Percentiles rank a stretch among this genome's conserved stretches.
These are phyloP conservation scores for Siphamia tubifer DNA, from an alignment of 2,113 vertebrate species.

Conservation along the genomic window DNA sequence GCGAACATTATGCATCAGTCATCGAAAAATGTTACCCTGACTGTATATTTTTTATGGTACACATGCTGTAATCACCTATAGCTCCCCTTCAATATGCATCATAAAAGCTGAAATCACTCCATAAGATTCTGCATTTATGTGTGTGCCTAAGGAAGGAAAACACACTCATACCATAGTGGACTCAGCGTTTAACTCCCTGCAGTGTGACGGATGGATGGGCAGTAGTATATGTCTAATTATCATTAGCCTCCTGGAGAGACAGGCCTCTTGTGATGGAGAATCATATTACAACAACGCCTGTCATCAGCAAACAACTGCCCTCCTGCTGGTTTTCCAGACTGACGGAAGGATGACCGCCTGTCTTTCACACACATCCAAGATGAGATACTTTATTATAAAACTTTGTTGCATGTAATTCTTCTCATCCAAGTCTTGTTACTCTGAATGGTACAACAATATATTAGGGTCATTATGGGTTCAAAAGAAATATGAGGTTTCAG, in stretches of 20 bases:
- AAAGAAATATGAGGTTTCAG: too few species aligned
- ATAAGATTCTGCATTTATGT: conserved; percentile 6
- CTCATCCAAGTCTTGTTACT: background rate
- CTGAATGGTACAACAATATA: too few species aligned
- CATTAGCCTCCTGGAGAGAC: conserved; percentile 67
- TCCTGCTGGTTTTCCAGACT: conserved; percentile 43
- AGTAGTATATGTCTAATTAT: conserved; percentile 60
- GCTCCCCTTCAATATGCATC: background rate
- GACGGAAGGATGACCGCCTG: conserved; percentile 12
- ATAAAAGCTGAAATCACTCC: conserved; percentile 10
- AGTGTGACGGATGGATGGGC: conserved; percentile 58
- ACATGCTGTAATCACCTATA: conserved; percentile 9
- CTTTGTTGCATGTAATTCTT: background rate
- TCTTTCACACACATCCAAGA: conserved; percentile 16
- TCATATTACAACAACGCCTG: conserved; percentile 51
- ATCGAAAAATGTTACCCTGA: conserved; percentile 15
- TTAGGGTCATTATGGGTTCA: too few species aligned
- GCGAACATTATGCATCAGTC: conserved; percentile 2
- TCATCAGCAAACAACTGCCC: conserved; percentile 41
- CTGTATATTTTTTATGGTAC: conserved; percentile 13
- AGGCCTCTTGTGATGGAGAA: conserved; percentile 37
- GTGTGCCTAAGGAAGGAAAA: conserved; percentile 4
- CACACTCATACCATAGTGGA: background rate
- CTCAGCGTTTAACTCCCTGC: conserved; percentile 41
- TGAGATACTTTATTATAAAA: background rate